phyloP scores from a whole-genome alignment of 2,888 invertebrate species.

The Sphaerophoria rueppellii region DNA sequence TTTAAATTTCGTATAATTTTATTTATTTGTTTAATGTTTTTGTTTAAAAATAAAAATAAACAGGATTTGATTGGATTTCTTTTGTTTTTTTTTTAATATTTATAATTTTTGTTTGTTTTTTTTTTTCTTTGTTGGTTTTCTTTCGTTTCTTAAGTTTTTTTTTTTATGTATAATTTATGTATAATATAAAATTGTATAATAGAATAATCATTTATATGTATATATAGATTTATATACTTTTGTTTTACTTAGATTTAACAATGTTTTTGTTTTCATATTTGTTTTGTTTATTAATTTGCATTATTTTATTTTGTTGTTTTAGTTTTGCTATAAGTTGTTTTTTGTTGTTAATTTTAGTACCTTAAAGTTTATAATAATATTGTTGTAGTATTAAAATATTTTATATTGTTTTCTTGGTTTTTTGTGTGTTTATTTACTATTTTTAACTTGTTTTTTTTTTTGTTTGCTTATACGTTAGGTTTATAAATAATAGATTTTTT shows the following conservation, averaged over 20 bases:
- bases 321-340: constrained; percentile 67
- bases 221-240: constrained; percentile 65
- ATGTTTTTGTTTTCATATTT: constrained; percentile 45
- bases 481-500: constrained; percentile 35
- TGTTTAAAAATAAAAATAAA: constrained; percentile 54
- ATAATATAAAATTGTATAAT: constrained; percentile 74
- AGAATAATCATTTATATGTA: constrained; percentile 73
- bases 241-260: constrained; percentile 70
- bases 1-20: constrained; percentile 22
- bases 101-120: constrained; percentile 51
- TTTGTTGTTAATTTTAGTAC: constrained; percentile 66
- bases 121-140: constrained; percentile 53
- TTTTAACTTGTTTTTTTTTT: constrained; percentile 35
- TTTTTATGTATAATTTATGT: constrained; percentile 73
- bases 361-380: constrained; percentile 62
- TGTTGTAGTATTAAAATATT: constrained; percentile 73
- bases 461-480: constrained; percentile 54
- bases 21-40: neutral
- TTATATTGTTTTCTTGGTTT: constrained; percentile 40
- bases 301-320: constrained; percentile 52
- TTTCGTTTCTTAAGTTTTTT: constrained; percentile 65
- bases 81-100: constrained; percentile 46
- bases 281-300: constrained; percentile 34
- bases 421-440: constrained; percentile 53
- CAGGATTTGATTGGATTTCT: constrained; percentile 71